These are phyloP conservation scores for Cephalotes varians DNA, from an alignment of 2,888 invertebrate species.

Conservation along the genomic window DNA sequence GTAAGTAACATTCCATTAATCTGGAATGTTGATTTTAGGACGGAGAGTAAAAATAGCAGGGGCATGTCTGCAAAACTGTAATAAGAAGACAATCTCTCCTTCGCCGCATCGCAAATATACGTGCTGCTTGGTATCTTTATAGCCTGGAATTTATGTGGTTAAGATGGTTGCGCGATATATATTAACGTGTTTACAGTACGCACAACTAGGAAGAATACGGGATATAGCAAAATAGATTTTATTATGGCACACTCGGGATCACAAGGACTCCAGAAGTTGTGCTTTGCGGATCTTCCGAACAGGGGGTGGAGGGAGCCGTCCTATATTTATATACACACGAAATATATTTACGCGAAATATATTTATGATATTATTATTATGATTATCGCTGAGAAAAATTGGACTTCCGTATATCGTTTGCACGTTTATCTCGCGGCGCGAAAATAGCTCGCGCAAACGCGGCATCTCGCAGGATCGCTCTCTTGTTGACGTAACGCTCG, in stretches of 20 bases:
- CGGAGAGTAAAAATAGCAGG: constrained; percentile 9
- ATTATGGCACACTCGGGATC: background rate
- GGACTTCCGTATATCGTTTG: constrained; percentile 10
- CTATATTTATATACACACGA: background rate
- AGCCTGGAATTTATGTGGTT: constrained; percentile 16
- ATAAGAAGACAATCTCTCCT: constrained; percentile 33
- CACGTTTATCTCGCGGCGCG: background rate
- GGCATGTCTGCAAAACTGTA: background rate
- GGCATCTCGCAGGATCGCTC: background rate
- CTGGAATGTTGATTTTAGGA: background rate
- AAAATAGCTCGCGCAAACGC: constrained; percentile 7
- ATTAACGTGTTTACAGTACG: constrained; percentile 21
- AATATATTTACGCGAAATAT: background rate
- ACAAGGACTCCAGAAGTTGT: background rate
- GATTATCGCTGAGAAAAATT: background rate
- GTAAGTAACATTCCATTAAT: background rate
- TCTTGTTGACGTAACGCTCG: constrained; percentile 2
- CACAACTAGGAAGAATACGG: background rate
- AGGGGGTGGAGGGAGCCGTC: background rate
- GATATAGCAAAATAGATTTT: constrained; percentile 41
- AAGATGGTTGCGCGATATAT: constrained; percentile 15
- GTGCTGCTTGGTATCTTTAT: constrained; percentile 29
- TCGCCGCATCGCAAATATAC: constrained; percentile 10
- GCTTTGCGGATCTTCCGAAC: background rate
- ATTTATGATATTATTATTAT: constrained; percentile 30